Percentiles rank a stretch among this genome's conserved stretches.
phyloP scores from a whole-genome alignment of 2,113 vertebrate species.

The Leptosomus discolor region DNA sequence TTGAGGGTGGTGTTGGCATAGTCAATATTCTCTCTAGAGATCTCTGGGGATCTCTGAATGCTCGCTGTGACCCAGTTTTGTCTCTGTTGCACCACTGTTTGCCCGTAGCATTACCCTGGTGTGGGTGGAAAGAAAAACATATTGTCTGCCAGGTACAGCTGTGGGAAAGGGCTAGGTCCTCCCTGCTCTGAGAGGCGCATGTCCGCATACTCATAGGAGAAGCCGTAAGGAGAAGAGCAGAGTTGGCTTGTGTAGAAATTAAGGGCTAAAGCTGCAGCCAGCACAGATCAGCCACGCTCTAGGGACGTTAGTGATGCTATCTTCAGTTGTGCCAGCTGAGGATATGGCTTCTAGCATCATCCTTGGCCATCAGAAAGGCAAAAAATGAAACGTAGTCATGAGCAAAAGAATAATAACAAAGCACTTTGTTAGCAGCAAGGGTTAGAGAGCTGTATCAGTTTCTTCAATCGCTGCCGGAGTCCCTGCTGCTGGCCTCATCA shows the following conservation, averaged over 20 bases:
- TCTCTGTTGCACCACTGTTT: not conserved
- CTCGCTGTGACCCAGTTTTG: conserved; percentile 7
- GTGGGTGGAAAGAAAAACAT: conserved; percentile 32
- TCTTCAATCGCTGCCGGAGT: not conserved
- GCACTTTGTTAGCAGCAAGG: conserved; percentile 3
- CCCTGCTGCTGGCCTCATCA: conserved; percentile 58
- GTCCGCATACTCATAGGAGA: not conserved
- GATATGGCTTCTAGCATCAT: not conserved
- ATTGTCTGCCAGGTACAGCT: conserved; percentile 26
- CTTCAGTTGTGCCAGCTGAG: not conserved
- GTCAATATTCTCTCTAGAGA: conserved; percentile 7
- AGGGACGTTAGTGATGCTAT: not conserved
- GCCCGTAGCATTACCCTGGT: not conserved
- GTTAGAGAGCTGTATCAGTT: conserved; percentile 16
- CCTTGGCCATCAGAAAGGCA: not conserved
- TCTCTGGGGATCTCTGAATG: conserved; percentile 21
- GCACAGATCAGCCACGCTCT: not conserved
- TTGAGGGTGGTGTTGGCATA: not conserved
- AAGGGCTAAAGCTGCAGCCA: not conserved
- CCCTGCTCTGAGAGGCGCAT: not conserved
- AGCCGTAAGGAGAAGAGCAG: not conserved
- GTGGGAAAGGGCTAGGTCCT: conserved; percentile 1
- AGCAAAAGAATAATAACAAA: conserved; percentile 13
- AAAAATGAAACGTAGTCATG: not conserved
- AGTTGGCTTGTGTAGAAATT: not conserved